Percentiles rank a stretch among this genome's conserved stretches.
These are phyloP conservation scores for Blennius ocellaris DNA, from an alignment of 2,113 vertebrate genomes.

Conservation along the genomic window DNA sequence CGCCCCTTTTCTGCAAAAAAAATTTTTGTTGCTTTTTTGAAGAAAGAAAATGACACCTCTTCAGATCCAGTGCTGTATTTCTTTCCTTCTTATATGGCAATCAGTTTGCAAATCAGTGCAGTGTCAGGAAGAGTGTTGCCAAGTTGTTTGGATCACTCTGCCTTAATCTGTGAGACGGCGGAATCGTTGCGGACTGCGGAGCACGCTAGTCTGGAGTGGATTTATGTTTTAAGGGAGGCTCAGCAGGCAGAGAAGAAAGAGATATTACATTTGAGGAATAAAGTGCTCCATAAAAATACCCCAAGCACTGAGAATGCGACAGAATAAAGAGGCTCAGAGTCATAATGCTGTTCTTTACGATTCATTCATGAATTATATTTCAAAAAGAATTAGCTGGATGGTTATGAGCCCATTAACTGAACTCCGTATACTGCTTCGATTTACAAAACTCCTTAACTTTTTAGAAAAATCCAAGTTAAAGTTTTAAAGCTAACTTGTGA, in stretches of 20 bases:
- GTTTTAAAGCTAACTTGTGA: not conserved
- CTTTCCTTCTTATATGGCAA: conserved; percentile 66
- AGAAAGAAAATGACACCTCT: conserved; percentile 41
- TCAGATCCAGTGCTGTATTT: conserved; percentile 47
- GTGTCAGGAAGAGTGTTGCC: conserved; percentile 74
- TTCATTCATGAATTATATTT: conserved; percentile 55
- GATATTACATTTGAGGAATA: conserved; percentile 72
- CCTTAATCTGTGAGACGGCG: conserved; percentile 76
- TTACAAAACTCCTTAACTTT: conserved; percentile 10
- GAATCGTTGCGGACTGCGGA: conserved; percentile 63
- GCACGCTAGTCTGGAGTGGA: conserved; percentile 71
- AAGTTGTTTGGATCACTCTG: conserved; percentile 78
- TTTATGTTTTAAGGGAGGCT: conserved; percentile 74
- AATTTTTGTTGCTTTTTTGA: conserved; percentile 33
- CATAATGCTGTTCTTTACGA: conserved; percentile 52
- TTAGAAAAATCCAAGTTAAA: conserved; percentile 9
- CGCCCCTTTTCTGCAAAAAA: conserved; percentile 30
- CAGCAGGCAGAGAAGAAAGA: conserved; percentile 68
- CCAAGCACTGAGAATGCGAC: conserved; percentile 44
- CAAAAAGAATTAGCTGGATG: conserved; percentile 19
- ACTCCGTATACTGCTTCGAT: not conserved
- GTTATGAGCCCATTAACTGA: conserved; percentile 31
- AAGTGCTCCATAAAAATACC: conserved; percentile 66
- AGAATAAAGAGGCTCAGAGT: conserved; percentile 59
- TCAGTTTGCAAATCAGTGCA: conserved; percentile 82